These are phyloP conservation scores for Pammene aurita DNA, from an alignment of 2,888 invertebrate species.

Conservation along the genomic window DNA sequence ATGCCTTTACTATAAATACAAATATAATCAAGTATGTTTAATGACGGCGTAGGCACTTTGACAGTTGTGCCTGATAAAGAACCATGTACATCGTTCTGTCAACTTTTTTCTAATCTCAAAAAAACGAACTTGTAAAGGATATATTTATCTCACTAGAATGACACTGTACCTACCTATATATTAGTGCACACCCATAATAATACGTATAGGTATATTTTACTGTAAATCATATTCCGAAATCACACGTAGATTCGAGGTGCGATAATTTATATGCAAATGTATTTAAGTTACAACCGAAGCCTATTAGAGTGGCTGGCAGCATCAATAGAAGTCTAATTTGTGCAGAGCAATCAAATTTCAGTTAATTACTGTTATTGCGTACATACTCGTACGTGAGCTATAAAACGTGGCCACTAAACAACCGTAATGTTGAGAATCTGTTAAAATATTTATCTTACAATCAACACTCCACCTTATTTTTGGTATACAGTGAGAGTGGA, in stretches of 20 bases:
- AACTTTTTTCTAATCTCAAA: too few relatives aligned
- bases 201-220: too few relatives aligned
- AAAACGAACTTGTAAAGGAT: too few relatives aligned
- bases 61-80: too few relatives aligned
- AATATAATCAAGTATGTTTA: too few relatives aligned
- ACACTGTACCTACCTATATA: too few relatives aligned
- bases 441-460: slow-evolving; percentile 10
- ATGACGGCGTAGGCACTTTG: too few relatives aligned
- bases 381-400: slow-evolving; percentile 33
- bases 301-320: slow-evolving; percentile 62
- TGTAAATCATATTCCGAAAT: slow-evolving; percentile 50
- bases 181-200: too few relatives aligned
- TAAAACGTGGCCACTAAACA: slow-evolving; percentile 19
- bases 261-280: slow-evolving; percentile 72
- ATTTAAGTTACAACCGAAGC: slow-evolving; percentile 64
- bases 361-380: slow-evolving; percentile 64
- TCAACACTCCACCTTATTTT: neutral
- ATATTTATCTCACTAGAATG: too few relatives aligned
- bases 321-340: slow-evolving; percentile 75
- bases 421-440: neutral
- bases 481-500: too few relatives aligned
- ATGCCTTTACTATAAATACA: too few relatives aligned
- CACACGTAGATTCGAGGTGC: slow-evolving; percentile 50
- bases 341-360: slow-evolving; percentile 70
- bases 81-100: too few relatives aligned